Evolutionary conservation across 1,140 invertebrate genomes (phyloP), one percentile per base, ranked within the genome.

Genomic region (Drosophila micromelanica): DNA sequence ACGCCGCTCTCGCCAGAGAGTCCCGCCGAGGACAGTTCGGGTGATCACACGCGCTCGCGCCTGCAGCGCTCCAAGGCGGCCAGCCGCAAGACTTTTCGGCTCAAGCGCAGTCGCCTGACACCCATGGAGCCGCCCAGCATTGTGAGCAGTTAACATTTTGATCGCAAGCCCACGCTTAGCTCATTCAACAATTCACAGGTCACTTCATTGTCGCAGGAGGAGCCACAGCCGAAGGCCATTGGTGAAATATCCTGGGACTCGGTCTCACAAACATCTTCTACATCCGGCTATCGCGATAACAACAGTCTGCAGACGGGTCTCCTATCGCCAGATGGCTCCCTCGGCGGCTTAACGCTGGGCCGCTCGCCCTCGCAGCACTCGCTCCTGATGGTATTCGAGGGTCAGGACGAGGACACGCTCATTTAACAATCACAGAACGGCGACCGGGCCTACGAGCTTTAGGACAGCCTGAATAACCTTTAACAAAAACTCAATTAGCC

Each of bases 51-150:
- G n/a, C 73, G 84, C 5, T 95, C 95, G 75, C 94, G 97, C 15
- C 94, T 99, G 48, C 98, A 99, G 91, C 94, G 98, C 23, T 96
- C 97, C 59, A 98, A 98, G 93, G 97, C 97, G 15, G 97, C 98
- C 92, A 98, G 97, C 90, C 95, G 98, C 72, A 98, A 97, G 93
- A 98, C 98, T 0, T 98, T 99, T 93, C 95, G 97, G 64, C 95
- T 97, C 52, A 94, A 96, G 80, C 96, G 96, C 92, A 97, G 96
- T 92, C 94, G 96, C 52, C 92, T 91, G 7, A 78, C 82, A 15
- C 67, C 86, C 8, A 79, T 82, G 61, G 82, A 90, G 63, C 81
- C 72, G 69, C 93, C 91, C 52, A 92, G 60, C 91, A 93, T 87
- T 72, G 90, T 91, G 73, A 90, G 82, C n/a, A 11, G 4, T n/a